Evolutionary conservation across 1,140 invertebrate genomes (phyloP), one percentile per base, ranked within the genome.

Genomic region (Pseudobourletiella spinata): DNA sequence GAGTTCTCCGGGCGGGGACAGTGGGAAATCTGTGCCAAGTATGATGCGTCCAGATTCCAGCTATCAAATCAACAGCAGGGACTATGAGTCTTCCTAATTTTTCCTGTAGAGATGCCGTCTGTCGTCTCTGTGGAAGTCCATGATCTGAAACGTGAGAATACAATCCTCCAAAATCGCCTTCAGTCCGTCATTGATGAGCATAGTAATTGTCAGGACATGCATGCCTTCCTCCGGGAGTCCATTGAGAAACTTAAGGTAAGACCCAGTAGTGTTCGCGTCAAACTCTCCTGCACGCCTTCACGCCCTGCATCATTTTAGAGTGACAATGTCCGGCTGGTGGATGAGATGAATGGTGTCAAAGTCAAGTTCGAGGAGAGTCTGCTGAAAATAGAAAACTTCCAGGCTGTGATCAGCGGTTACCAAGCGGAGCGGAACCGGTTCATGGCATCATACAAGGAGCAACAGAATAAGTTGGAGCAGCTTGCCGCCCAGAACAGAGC

Each of bases 201-300:
- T 48, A 51, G 16, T 26, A 57, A 57, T 25, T 58, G 35, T 24
- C 61, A 63, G 24, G 55, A 63, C 14, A 26, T 63, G 52, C 61
- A 63, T 39, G 18, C 35, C 8, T 52, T 42, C 29, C 54, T 63
- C 2, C 52, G 61, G 16, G 61, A 63, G 28, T 62, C 61, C 6
- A 29, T 63, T 15, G 61, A 63, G 22, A 63, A 58, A 24, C 42
- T 57, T 3, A 63, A 63, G 28, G 52, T 57, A 11, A n/a, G n/a
- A n/a, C n/a, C n/a, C n/a, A n/a, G n/a, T n/a, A n/a, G n/a, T n/a
- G n/a, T n/a, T n/a, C n/a, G n/a, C n/a, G n/a, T n/a, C n/a, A n/a
- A n/a, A n/a, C n/a, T n/a, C 16, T 55, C n/a, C 8, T 59, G 16
- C 4, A 15, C 3, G 22, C 24, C 26, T 8, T 11, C n/a, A n/a